Conservation (phyloP, 2,888 invertebrate genomes). For the Trichacis sp. region DNA sequence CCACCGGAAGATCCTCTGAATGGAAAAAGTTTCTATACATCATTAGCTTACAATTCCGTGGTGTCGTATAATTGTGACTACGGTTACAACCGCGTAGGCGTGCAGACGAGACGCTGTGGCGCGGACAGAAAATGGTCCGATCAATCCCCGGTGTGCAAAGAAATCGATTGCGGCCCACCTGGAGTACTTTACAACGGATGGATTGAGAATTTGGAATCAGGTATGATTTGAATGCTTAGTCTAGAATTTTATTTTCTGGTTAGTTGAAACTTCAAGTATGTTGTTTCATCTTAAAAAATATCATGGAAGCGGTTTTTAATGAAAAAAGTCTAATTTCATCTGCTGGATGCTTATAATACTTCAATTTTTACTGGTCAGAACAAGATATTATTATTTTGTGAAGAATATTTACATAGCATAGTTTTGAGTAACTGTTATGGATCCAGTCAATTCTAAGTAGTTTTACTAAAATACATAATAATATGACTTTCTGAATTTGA, state of each 20-base stretch:
- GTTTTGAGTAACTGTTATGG: too few species aligned
- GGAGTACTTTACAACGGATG: conserved; percentile 96
- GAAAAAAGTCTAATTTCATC: too few species aligned
- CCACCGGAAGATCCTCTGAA: conserved; percentile 91
- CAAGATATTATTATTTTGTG: too few species aligned
- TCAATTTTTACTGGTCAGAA: too few species aligned
- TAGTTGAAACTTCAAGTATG: conserved; percentile 12
- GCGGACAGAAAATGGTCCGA: conserved; percentile 97
- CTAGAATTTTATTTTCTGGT: conserved; percentile 7
- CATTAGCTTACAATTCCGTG: conserved; percentile 93
- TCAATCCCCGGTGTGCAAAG: conserved; percentile 91
- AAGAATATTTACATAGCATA: too few species aligned
- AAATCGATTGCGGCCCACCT: conserved; percentile 96
- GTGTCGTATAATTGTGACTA: conserved; percentile 96
- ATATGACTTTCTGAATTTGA: too few species aligned
- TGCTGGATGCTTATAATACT: too few species aligned
- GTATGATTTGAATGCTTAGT: conserved; percentile 47
- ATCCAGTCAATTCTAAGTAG: too few species aligned
- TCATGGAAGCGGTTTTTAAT: too few species aligned
- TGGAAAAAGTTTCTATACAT: conserved; percentile 93
- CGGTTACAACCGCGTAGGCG: conserved; percentile 91
- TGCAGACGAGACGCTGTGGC: conserved; percentile 90
- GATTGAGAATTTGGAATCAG: conserved; percentile 87
- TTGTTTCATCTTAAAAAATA: too few species aligned
- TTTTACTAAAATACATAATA: too few species aligned